Evolutionary conservation across 2,113 vertebrate species (phyloP).

Genomic region (Trogon melanurus): DNA sequence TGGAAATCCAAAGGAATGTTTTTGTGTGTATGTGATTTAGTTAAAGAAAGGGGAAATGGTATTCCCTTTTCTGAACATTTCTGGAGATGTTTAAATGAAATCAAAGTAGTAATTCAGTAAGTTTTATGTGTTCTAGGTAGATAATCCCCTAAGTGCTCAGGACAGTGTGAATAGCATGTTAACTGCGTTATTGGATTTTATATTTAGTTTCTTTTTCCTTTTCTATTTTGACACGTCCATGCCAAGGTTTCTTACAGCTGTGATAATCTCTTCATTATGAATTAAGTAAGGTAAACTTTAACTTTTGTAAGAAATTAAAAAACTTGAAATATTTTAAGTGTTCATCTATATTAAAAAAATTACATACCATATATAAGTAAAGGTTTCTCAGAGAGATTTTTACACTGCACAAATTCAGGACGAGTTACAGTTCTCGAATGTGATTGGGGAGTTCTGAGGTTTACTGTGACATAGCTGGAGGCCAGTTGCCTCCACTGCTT

Average conservation of each 20-base stretch:
- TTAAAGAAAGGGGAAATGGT: neutral
- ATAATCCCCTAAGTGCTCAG: neutral
- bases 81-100: neutral
- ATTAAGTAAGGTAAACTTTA: neutral
- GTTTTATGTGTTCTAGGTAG: neutral
- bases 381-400: neutral
- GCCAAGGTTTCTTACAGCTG: neutral
- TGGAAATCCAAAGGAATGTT: neutral
- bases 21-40: neutral
- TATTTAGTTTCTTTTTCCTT: neutral
- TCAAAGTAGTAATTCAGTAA: neutral
- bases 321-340: neutral
- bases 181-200: neutral
- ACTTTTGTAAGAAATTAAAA: neutral
- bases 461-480: neutral
- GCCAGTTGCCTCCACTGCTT: neutral
- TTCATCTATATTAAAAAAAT: neutral
- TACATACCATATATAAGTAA: neutral
- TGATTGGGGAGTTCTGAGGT: neutral
- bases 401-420: neutral
- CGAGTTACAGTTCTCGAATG: neutral
- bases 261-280: neutral
- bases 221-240: neutral
- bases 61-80: neutral
- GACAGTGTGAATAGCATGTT: neutral